Evolutionary conservation across 2,113 vertebrate genomes (phyloP).

Genomic region (Elachura formosa): DNA sequence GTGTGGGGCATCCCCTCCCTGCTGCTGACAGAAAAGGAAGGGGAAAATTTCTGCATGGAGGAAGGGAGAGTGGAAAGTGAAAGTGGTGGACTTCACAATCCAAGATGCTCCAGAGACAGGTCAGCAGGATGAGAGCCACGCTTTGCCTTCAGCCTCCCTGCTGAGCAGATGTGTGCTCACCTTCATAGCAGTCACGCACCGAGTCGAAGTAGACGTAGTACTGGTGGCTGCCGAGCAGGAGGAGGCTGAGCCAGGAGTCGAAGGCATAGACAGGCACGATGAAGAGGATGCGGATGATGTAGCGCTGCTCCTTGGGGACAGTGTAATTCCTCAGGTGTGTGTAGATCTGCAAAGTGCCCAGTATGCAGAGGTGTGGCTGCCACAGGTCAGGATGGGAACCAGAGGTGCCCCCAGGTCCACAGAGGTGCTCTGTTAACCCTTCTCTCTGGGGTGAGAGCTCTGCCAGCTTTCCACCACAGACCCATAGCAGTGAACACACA

Average conservation of each 20-base stretch:
- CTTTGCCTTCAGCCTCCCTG: not conserved
- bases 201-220: slow-evolving; percentile 94
- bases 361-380: not conserved
- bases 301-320: slow-evolving; percentile 89
- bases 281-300: slow-evolving; percentile 93
- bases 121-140: not conserved
- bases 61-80: not conserved
- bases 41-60: not conserved
- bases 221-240: slow-evolving; percentile 89
- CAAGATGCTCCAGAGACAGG: not conserved
- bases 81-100: not conserved
- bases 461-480: not conserved
- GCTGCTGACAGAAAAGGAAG: not conserved
- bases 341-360: slow-evolving; percentile 81
- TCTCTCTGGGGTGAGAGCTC: not conserved
- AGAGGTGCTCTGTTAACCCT: not conserved
- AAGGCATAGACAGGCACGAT: slow-evolving; percentile 92
- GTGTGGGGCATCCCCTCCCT: not conserved
- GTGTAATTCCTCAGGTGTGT: slow-evolving; percentile 89
- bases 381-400: not conserved
- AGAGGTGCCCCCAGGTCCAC: not conserved
- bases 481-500: rapidly evolving
- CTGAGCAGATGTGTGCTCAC: slow-evolving; percentile 49
- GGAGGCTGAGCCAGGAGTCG: slow-evolving; percentile 95
- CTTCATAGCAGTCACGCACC: slow-evolving; percentile 92